A percentile compares a stretch with the other conserved stretches of the same genome.
These are phyloP conservation scores for Bombus soroeensis DNA, from an alignment of 1,140 invertebrate species.

Conservation along the genomic window DNA sequence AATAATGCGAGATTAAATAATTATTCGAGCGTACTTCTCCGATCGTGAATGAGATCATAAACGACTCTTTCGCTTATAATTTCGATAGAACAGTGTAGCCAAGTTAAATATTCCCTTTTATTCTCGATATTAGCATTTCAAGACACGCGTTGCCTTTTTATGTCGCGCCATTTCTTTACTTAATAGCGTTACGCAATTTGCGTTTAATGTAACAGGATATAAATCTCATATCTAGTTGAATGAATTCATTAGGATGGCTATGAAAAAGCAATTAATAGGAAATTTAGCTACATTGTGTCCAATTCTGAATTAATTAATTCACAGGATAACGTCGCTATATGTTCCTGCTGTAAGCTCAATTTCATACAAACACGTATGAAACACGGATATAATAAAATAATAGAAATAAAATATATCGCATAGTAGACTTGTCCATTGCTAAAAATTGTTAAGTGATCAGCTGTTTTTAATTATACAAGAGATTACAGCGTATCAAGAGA, in stretches of 20 bases:
- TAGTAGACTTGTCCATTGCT: background rate
- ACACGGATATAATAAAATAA: background rate
- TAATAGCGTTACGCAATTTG: no score
- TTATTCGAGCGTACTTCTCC: background rate
- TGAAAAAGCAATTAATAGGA: background rate
- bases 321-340: background rate
- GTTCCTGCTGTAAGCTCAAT: background rate
- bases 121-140: background rate
- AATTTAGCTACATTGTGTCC: background rate
- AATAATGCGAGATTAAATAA: background rate
- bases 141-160: background rate
- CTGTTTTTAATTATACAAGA: background rate
- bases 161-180: background rate
- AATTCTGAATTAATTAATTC: background rate
- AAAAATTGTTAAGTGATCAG: background rate
- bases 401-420: background rate
- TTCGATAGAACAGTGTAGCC: background rate
- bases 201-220: background rate
- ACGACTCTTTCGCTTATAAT: background rate
- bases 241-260: background rate
- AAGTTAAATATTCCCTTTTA: background rate
- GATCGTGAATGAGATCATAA: background rate
- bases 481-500: background rate
- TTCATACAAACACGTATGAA: background rate
- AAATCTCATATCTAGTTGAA: background rate